These are phyloP conservation scores for Cyanoramphus novaezelandiae DNA, from an alignment of 2,113 vertebrate species.

Conservation along the genomic window DNA sequence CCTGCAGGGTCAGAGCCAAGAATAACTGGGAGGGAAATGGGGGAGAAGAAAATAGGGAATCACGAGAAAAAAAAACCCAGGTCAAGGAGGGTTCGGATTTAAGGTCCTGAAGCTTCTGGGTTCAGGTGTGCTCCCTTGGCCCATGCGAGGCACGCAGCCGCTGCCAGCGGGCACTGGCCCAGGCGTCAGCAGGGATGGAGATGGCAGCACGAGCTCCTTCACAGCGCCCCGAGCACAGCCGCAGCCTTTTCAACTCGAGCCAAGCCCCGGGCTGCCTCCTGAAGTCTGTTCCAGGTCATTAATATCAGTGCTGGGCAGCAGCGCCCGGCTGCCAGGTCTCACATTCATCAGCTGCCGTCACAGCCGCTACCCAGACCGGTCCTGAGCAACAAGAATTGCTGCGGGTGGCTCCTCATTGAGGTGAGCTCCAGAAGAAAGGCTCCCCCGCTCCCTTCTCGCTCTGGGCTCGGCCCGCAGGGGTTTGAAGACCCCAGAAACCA, in stretches of 20 bases:
- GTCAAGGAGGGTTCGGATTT: not conserved
- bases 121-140: not conserved
- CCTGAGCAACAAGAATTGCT: rapidly evolving
- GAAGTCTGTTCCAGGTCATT: not conserved
- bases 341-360: not conserved
- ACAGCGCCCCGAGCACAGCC: not conserved
- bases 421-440: rapidly evolving
- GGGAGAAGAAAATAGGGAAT: too few relatives aligned
- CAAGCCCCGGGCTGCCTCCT: not conserved
- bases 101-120: not conserved
- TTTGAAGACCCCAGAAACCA: not conserved
- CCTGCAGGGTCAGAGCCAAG: not conserved
- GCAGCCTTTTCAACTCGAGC: not conserved
- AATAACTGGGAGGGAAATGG: rapidly evolving
- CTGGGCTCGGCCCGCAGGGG: not conserved
- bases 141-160: rapidly evolving
- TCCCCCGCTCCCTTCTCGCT: not conserved
- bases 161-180: not conserved
- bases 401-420: rapidly evolving
- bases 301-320: rapidly evolving
- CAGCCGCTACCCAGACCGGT: rapidly evolving
- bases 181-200: not conserved
- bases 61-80: rapidly evolving
- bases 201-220: rapidly evolving
- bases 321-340: rapidly evolving